A percentile compares a stretch with the other conserved stretches of the same genome.
Evolutionary conservation across 2,797 vertebrate species (phyloP).

Genomic region (Masticophis lateralis): DNA sequence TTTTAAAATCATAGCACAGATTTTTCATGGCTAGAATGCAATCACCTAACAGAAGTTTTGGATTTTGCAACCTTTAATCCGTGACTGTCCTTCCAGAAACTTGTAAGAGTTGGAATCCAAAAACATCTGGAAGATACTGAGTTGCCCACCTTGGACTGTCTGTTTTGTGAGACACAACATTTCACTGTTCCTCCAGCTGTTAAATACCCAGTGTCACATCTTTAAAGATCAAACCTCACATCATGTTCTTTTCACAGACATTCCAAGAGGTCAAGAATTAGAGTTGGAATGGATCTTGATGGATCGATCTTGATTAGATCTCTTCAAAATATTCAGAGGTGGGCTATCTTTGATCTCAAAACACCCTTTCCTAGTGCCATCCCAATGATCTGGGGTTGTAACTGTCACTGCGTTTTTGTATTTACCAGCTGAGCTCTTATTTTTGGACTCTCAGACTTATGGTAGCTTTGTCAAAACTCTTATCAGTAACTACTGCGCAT

Average conservation of each 20-base stretch:
- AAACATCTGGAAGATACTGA: not conserved
- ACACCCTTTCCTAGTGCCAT: not conserved
- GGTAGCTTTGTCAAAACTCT: too few relatives aligned
- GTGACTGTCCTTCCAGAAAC: not conserved
- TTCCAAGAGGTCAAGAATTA: not conserved
- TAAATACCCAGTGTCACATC: not conserved
- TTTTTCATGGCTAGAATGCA: not conserved
- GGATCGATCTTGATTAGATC: not conserved
- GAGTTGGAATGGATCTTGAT: not conserved
- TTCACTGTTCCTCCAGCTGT: not conserved
- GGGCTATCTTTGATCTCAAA: not conserved
- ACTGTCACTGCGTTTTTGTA: too few relatives aligned
- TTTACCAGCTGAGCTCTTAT: too few relatives aligned
- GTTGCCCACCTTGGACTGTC: not conserved
- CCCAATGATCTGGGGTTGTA: not conserved
- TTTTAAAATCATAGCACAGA: not conserved
- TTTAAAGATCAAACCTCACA: not conserved
- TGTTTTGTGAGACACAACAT: not conserved
- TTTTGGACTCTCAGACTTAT: too few relatives aligned
- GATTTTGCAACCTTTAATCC: not conserved
- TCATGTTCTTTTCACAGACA: not conserved
- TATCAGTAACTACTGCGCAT: too few relatives aligned
- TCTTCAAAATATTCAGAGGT: not conserved
- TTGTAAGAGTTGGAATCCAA: not conserved
- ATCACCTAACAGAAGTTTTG: not conserved